phyloP scores from a whole-genome alignment of 2,888 invertebrate species.

The Fabriciana adippe region DNA sequence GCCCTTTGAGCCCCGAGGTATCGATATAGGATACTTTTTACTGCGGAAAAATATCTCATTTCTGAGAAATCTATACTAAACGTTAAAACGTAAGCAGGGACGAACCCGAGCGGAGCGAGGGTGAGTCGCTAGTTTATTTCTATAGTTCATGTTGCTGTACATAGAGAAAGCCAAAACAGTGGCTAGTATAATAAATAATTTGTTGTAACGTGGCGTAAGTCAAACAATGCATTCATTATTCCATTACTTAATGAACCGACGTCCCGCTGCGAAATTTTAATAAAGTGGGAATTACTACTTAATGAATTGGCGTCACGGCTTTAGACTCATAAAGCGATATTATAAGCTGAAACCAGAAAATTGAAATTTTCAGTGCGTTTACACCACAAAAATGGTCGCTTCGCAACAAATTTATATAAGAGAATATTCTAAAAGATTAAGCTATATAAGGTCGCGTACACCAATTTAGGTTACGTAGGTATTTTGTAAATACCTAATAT shows the following conservation, averaged over 20 bases:
- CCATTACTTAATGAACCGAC: constrained; percentile 47
- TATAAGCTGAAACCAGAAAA: constrained; percentile 20
- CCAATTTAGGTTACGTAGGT: too few relatives aligned
- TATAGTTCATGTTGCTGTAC: not conserved
- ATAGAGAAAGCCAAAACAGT: not conserved
- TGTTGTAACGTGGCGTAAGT: constrained; percentile 36
- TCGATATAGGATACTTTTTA: too few relatives aligned
- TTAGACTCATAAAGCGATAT: constrained; percentile 28
- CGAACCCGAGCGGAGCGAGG: too few relatives aligned
- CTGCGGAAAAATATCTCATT: too few relatives aligned
- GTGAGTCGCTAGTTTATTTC: too few relatives aligned
- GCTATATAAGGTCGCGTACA: too few relatives aligned
- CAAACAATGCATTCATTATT: constrained; percentile 54
- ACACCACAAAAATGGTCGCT: constrained; percentile 1
- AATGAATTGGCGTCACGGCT: constrained; percentile 34
- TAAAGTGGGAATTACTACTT: constrained; percentile 39
- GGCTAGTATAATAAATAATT: constrained; percentile 24
- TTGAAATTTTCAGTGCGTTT: constrained; percentile 14
- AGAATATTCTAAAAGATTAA: too few relatives aligned
- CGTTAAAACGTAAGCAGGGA: too few relatives aligned
- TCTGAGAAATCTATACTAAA: too few relatives aligned
- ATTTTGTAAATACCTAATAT: too few relatives aligned
- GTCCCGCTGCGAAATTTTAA: constrained; percentile 43
- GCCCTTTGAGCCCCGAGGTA: too few relatives aligned
- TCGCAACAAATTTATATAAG: too few relatives aligned